A percentile compares a stretch with the other conserved stretches of the same genome.
Conservation (phyloP, 2,888 invertebrate species). For the Campoplex nolae region DNA sequence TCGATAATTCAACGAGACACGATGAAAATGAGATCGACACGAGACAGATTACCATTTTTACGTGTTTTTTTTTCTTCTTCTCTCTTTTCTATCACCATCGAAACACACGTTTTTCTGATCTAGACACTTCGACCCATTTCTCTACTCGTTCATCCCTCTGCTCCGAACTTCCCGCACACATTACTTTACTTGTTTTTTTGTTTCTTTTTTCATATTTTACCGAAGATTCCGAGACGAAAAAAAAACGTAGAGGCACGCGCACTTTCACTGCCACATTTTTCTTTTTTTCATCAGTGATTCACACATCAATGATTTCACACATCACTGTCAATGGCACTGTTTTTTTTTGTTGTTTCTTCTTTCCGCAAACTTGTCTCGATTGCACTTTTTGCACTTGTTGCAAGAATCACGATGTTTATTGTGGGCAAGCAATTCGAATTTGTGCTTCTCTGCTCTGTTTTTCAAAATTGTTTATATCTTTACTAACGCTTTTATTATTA, state of each 20-base stretch:
- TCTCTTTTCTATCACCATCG: neutral
- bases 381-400: neutral
- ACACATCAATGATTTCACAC: no score
- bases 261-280: conserved; percentile 42
- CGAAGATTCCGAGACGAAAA: conserved; percentile 10
- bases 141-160: neutral
- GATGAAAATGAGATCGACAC: conserved; percentile 18
- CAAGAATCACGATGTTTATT: neutral
- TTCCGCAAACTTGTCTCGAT: conserved; percentile 1
- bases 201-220: neutral
- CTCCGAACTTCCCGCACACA: neutral
- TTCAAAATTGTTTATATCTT: neutral
- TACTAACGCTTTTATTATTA: neutral
- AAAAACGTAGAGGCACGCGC: conserved; percentile 28
- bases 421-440: neutral
- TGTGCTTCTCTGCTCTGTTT: neutral
- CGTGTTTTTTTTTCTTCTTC: neutral
- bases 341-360: neutral
- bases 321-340: conserved; percentile 20
- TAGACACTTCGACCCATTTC: neutral
- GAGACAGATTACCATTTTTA: neutral
- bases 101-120: conserved; percentile 45
- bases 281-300: no score
- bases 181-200: neutral
- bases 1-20: conserved; percentile 34